A percentile compares a stretch with the other conserved stretches of the same genome.
Evolutionary conservation across 2,888 invertebrate genomes (phyloP).

Genomic region (Trissoscelio sp.): DNA sequence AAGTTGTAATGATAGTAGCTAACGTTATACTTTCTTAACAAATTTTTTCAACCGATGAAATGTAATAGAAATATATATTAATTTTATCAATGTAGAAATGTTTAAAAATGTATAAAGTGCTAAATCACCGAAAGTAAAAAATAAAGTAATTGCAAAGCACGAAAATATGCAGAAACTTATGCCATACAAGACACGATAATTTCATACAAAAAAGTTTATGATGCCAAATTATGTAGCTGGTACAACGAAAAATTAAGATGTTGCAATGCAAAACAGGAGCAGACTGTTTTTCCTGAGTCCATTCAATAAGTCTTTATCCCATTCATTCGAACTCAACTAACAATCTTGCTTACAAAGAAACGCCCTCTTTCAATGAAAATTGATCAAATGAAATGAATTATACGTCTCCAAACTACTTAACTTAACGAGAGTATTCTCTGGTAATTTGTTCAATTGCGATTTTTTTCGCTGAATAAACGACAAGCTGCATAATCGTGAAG

Average conservation of each 20-base stretch:
- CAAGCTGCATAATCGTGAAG: not conserved
- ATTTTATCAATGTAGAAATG: too few species aligned
- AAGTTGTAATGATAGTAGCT: too few species aligned
- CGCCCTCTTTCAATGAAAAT: constrained; percentile 11
- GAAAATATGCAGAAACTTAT: not conserved
- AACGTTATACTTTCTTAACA: too few species aligned
- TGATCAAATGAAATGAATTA: constrained; percentile 6
- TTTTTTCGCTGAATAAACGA: constrained; percentile 4
- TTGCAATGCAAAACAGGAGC: not conserved
- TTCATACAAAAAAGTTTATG: not conserved
- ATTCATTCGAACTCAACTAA: not conserved
- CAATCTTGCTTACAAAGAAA: constrained; percentile 3
- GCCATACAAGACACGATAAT: not conserved
- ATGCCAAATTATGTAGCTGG: constrained; percentile 1
- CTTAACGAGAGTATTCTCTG: constrained; percentile 9
- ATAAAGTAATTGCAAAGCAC: too few species aligned
- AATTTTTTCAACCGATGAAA: too few species aligned
- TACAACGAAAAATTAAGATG: constrained; percentile 10
- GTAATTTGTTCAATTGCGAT: constrained; percentile 2
- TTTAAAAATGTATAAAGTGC: too few species aligned
- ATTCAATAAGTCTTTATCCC: not conserved
- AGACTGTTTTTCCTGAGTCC: not conserved
- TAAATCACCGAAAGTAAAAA: too few species aligned
- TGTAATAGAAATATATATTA: too few species aligned
- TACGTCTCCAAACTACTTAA: constrained; percentile 12